These are phyloP conservation scores for Cichladusa arquata DNA, from an alignment of 2,113 vertebrate genomes.

Conservation along the genomic window DNA sequence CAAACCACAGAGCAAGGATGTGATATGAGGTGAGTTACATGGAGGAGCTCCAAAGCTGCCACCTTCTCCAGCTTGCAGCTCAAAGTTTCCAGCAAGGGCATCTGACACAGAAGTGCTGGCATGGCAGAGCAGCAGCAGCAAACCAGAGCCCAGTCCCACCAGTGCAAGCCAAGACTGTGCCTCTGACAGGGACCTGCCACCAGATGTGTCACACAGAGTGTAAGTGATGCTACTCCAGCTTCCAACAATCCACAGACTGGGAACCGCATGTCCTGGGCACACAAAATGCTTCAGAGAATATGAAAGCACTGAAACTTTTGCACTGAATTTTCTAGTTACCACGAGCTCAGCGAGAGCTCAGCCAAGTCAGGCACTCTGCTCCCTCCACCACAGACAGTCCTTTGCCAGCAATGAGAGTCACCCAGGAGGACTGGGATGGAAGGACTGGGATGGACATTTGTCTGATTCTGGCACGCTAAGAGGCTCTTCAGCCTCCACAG, in stretches of 20 bases:
- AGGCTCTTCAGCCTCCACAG: too few species aligned
- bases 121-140: neutral
- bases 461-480: neutral
- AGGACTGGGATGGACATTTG: neutral
- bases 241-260: accelerated
- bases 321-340: neutral
- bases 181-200: neutral
- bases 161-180: accelerated
- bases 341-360: neutral
- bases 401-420: neutral
- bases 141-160: neutral
- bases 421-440: neutral
- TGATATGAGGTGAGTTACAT: neutral
- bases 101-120: neutral
- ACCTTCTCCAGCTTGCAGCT: neutral
- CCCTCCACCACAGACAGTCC: neutral
- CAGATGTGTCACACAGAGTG: accelerated
- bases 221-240: neutral
- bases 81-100: neutral
- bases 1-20: neutral
- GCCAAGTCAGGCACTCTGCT: neutral
- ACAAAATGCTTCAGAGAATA: neutral
- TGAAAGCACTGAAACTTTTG: neutral
- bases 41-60: neutral
- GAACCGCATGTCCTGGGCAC: neutral